These are phyloP conservation scores for Apis mellifera DNA, from an alignment of 1,140 invertebrate genomes.

Conservation along the genomic window Amel_HAv3.1 CM009932.2:10794501-10795000, in stretches of 20 bases:
- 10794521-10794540: not conserved
- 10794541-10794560: no score
- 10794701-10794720: no score
- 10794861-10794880: not conserved
- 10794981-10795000: constrained; percentile 42
- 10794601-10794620: no score
- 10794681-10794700: no score
- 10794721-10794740: no score
- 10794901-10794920: constrained; percentile 28
- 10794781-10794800: constrained; percentile 1
- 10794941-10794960: constrained; percentile 37
- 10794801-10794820: not conserved
- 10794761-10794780: not conserved
- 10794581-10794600: no score
- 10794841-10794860: constrained; percentile 25
- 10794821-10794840: not conserved
- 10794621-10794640: no score
- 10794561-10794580: no score
- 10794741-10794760: not conserved
- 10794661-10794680: no score
- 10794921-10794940: constrained; percentile 27
- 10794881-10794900: not conserved
- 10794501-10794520: not conserved
- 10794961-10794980: constrained; percentile 28
- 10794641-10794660: no score